Conservation (phyloP, 2,797 vertebrate genomes). For the Aldrovandia affinis region DNA sequence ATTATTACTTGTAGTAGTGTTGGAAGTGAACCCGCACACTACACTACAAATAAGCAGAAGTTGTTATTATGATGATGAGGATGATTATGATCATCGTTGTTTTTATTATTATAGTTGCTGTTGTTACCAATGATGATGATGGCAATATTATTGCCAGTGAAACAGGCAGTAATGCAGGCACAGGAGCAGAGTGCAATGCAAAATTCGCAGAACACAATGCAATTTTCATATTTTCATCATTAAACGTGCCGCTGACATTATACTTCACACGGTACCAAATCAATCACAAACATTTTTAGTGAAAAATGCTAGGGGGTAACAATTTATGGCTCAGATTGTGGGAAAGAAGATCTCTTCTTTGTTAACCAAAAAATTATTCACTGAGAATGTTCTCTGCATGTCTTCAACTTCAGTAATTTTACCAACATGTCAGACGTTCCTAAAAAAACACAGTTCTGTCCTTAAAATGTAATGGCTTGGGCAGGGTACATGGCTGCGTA, state of each 20-base stretch:
- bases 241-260: not conserved
- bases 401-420: slow-evolving; percentile 40
- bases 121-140: not conserved
- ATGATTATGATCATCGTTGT: not conserved
- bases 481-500: slow-evolving; percentile 66
- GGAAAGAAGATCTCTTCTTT: not conserved
- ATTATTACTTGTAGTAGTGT: not conserved
- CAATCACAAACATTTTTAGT: not conserved
- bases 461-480: slow-evolving; percentile 63
- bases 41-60: not conserved
- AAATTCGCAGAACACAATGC: too few species aligned
- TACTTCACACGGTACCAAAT: not conserved
- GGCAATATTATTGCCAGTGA: not conserved
- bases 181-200: not conserved
- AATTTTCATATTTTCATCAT: not conserved
- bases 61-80: not conserved
- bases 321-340: not conserved
- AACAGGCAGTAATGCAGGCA: not conserved
- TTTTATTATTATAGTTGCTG: not conserved
- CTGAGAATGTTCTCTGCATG: not conserved
- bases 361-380: not conserved
- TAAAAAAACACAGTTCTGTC: slow-evolving; percentile 57
- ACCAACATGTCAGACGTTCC: slow-evolving; percentile 47
- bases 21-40: not conserved
- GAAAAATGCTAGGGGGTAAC: not conserved